phyloP scores from a whole-genome alignment of 64 coral and sea anemone species.

The Stylophora pistillata region DNA sequence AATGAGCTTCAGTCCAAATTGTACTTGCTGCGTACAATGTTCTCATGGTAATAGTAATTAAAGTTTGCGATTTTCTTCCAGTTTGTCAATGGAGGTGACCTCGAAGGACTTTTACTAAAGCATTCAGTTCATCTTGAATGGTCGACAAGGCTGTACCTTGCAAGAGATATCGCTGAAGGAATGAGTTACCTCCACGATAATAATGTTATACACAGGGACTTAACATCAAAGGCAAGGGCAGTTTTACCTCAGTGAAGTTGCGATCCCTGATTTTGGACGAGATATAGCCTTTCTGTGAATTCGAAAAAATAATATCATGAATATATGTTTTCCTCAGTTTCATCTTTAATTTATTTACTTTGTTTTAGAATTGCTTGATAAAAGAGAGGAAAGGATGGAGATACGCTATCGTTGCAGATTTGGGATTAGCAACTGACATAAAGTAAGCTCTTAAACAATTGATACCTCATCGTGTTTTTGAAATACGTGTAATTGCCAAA shows the following conservation, averaged over 20 bases:
- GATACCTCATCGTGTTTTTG: too few species aligned
- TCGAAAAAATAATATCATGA: background rate
- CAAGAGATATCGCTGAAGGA: constrained; percentile 83
- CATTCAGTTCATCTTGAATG: constrained; percentile 68
- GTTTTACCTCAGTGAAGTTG: background rate
- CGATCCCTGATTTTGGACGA: background rate
- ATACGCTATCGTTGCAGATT: constrained; percentile 84
- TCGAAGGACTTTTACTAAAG: constrained; percentile 77
- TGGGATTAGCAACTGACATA: constrained; percentile 82
- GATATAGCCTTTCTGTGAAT: background rate
- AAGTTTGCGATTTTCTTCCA: constrained; percentile 50
- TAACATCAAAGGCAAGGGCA: constrained; percentile 77
- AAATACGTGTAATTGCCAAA: too few species aligned
- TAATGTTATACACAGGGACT: constrained; percentile 81
- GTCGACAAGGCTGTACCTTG: constrained; percentile 77
- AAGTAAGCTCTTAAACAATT: constrained; percentile 10
- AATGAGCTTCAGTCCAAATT: background rate
- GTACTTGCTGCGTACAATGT: background rate
- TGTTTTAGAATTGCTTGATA: constrained; percentile 83
- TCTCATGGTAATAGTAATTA: background rate
- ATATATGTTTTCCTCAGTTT: background rate
- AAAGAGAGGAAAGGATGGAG: constrained; percentile 63
- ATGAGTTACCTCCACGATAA: constrained; percentile 74
- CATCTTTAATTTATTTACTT: constrained; percentile 8
- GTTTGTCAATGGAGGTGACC: constrained; percentile 88